Evolutionary conservation across 2,113 vertebrate genomes (phyloP).

Genomic region (Grammomys dolichurus): DNA sequence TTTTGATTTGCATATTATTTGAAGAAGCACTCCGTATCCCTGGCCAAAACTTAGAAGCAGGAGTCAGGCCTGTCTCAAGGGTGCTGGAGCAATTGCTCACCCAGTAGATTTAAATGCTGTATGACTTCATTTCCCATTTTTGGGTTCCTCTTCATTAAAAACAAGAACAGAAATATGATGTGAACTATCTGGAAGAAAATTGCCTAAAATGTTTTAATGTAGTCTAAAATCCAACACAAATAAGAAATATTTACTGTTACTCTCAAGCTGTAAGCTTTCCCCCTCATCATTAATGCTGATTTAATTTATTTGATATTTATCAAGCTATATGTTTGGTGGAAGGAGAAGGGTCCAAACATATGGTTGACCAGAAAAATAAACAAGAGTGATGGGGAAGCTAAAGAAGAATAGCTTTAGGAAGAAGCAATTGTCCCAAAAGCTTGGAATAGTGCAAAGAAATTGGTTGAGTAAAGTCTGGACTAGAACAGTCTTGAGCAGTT

Average conservation of each 20-base stretch:
- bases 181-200: neutral
- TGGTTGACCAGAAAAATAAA: neutral
- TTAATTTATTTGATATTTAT: conserved; percentile 35
- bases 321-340: neutral
- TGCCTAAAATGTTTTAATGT: neutral
- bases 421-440: neutral
- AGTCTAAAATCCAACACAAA: neutral
- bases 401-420: conserved; percentile 7
- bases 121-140: conserved; percentile 36
- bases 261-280: neutral
- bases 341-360: neutral
- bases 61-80: neutral
- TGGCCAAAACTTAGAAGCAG: neutral
- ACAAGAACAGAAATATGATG: neutral
- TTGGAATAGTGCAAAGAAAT: neutral
- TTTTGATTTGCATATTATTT: conserved; percentile 63
- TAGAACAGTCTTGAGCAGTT: neutral
- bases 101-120: neutral
- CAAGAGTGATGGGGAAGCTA: neutral
- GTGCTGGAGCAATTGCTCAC: neutral
- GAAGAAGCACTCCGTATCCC: conserved; percentile 49
- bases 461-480: neutral
- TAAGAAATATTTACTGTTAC: neutral
- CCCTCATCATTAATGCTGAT: neutral
- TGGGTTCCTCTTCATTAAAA: conserved; percentile 24